A percentile compares a stretch with the other conserved stretches of the same genome.
Conservation (phyloP, 2,113 vertebrate genomes). For the Toxotes chatareus region DNA sequence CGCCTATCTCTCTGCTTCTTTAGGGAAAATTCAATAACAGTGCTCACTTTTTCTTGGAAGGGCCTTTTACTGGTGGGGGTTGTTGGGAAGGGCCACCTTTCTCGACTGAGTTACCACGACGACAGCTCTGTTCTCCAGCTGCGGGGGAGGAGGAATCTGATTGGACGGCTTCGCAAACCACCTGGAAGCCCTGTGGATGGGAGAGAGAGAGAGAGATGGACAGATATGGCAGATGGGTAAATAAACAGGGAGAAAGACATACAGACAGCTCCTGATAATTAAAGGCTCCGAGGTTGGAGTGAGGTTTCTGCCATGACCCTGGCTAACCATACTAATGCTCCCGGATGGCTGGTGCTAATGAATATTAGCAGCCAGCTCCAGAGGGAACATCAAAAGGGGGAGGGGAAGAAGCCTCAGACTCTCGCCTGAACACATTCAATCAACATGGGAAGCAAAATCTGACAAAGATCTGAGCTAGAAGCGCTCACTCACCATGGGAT, state of each 20-base stretch:
- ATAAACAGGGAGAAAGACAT: conserved; percentile 6
- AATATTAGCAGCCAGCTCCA: conserved; percentile 54
- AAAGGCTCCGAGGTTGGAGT: conserved; percentile 31
- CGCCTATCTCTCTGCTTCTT: neutral
- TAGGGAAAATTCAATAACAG: neutral
- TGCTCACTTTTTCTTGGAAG: conserved; percentile 91
- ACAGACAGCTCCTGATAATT: conserved; percentile 43
- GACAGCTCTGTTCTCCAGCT: conserved; percentile 89
- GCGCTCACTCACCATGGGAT: conserved; percentile 76
- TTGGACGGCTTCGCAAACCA: conserved; percentile 91
- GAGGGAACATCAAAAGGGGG: conserved; percentile 17
- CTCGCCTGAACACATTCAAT: conserved; percentile 44
- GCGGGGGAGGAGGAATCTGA: conserved; percentile 87
- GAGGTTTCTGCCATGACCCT: conserved; percentile 39
- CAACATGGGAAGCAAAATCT: conserved; percentile 30
- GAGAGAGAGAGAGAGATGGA: conserved; percentile 38
- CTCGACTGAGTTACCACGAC: conserved; percentile 94
- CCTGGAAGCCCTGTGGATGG: conserved; percentile 88
- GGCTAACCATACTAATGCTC: conserved; percentile 51
- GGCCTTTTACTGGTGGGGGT: conserved; percentile 85
- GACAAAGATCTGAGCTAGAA: conserved; percentile 25
- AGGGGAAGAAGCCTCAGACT: conserved; percentile 21
- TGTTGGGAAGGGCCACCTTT: conserved; percentile 92
- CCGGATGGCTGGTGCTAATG: conserved; percentile 61
- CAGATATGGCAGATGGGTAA: conserved; percentile 19